These are phyloP conservation scores for Pyrochroa serraticornis DNA, from an alignment of 2,888 invertebrate species.

Conservation along the genomic window DNA sequence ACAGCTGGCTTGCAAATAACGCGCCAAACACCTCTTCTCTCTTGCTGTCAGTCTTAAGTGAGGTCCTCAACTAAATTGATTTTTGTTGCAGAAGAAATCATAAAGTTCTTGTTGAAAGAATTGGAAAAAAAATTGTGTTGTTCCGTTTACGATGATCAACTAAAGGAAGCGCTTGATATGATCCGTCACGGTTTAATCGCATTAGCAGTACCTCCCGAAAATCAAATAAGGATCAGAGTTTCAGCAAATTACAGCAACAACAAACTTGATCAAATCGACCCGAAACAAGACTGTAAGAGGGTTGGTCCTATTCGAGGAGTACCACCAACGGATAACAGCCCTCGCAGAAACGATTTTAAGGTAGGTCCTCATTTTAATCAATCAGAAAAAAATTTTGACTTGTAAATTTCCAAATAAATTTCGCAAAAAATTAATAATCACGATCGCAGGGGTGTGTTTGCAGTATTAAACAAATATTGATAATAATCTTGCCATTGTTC, in stretches of 20 bases:
- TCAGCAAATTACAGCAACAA: neutral
- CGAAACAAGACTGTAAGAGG: neutral
- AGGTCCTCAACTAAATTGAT: constrained; percentile 17
- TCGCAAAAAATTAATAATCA: too few species aligned
- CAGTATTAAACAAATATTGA: too few species aligned
- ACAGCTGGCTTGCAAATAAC: constrained; percentile 46
- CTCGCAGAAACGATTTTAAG: neutral
- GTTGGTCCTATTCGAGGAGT: neutral
- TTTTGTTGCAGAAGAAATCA: constrained; percentile 26
- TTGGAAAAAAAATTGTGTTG: constrained; percentile 18
- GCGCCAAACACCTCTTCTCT: constrained; percentile 37
- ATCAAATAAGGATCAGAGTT: constrained; percentile 12
- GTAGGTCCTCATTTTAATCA: neutral
- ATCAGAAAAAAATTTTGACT: too few species aligned
- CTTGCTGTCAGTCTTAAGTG: constrained; percentile 32
- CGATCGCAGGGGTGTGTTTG: too few species aligned
- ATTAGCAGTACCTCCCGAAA: constrained; percentile 10
- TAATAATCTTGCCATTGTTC: neutral
- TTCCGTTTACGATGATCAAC: constrained; percentile 21
- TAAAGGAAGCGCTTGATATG: constrained; percentile 14
- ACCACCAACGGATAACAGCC: neutral
- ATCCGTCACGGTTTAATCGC: constrained; percentile 13
- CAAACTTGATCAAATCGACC: constrained; percentile 1
- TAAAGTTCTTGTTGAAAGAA: constrained; percentile 21
- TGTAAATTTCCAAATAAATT: too few species aligned